phyloP scores from a whole-genome alignment of 2,797 vertebrate species.

The Podarcis lilfordi region DNA sequence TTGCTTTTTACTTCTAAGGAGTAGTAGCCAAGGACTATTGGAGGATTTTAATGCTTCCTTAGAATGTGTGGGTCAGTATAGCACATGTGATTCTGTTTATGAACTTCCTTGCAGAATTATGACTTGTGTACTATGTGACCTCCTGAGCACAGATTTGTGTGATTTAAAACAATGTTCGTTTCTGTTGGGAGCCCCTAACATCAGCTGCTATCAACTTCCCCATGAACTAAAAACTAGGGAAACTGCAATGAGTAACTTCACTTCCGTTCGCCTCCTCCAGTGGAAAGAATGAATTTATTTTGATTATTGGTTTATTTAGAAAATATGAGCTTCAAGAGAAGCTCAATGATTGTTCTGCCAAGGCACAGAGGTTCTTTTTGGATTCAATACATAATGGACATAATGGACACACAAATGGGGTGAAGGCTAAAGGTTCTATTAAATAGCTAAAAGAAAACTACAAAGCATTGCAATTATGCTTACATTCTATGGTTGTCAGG shows the following conservation, averaged over 20 bases:
- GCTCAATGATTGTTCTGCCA: neutral
- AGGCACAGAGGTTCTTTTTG: neutral
- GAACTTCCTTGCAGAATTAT: neutral
- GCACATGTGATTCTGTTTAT: neutral
- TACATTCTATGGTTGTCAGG: no score
- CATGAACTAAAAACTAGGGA: neutral
- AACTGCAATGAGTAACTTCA: neutral
- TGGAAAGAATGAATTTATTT: neutral
- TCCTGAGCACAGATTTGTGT: neutral
- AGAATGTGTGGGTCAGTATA: neutral
- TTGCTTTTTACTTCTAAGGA: neutral
- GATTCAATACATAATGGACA: neutral
- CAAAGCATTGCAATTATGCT: no score
- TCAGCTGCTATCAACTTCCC: neutral
- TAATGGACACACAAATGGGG: no score
- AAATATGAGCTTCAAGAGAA: no score
- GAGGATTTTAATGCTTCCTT: neutral
- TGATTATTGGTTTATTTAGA: no score
- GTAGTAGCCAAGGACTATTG: neutral
- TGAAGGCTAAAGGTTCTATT: no score
- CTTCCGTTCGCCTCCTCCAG: neutral
- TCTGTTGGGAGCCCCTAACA: neutral
- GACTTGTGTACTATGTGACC: neutral
- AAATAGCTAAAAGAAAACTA: no score
- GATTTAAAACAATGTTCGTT: neutral